phyloP scores from a whole-genome alignment of 2,113 vertebrate genomes.

The Ammospiza caudacuta region DNA sequence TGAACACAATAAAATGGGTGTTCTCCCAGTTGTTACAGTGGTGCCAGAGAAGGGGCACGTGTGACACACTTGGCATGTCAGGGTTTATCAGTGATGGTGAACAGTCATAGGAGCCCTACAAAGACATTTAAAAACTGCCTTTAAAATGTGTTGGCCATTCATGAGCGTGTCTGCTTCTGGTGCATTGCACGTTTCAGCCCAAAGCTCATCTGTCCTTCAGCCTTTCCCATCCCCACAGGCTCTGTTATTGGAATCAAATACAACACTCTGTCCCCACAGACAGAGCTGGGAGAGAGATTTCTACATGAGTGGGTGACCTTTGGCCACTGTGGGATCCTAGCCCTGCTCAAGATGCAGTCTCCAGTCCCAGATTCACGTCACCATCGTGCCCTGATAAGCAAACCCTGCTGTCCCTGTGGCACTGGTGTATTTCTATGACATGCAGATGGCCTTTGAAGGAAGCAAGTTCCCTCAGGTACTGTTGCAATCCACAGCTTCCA shows the following conservation, averaged over 20 bases:
- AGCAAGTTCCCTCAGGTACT: neutral
- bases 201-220: neutral
- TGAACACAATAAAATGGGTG: neutral
- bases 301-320: neutral
- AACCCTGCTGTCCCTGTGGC: neutral
- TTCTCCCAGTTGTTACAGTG: neutral
- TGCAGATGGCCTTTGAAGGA: neutral
- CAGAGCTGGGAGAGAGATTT: neutral
- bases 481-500: neutral
- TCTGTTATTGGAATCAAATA: neutral
- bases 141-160: fast-evolving
- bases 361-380: fast-evolving
- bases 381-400: neutral
- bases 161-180: fast-evolving
- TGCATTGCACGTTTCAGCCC: neutral
- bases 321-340: fast-evolving
- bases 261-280: neutral
- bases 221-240: neutral
- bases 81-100: neutral
- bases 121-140: neutral
- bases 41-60: fast-evolving
- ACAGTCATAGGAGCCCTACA: neutral
- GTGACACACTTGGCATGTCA: neutral
- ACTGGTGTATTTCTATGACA: neutral
- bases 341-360: neutral